These are phyloP conservation scores for Eubasilissa splendida DNA, from an alignment of 2,888 invertebrate species.

Conservation along the genomic window DNA sequence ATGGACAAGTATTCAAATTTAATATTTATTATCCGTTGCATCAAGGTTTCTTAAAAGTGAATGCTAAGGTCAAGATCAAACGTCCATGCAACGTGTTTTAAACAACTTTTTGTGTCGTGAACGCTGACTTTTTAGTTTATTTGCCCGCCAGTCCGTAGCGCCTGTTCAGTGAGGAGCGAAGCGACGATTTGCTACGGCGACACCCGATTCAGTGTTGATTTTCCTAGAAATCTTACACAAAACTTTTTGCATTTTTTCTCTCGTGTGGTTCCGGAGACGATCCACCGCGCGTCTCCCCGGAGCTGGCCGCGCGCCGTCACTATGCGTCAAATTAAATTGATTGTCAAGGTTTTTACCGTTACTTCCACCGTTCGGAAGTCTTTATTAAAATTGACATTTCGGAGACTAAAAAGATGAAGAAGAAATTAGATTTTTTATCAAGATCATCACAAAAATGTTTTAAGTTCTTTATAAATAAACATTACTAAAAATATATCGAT, in stretches of 20 bases:
- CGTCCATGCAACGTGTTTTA: slow-evolving; percentile 46
- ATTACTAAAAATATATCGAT: no score
- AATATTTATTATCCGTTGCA: slow-evolving; percentile 49
- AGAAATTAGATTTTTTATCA: not conserved
- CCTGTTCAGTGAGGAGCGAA: not conserved
- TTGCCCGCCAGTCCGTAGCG: slow-evolving; percentile 8
- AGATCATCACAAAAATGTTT: no score
- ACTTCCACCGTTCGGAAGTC: not conserved
- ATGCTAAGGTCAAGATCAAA: slow-evolving; percentile 58
- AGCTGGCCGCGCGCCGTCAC: slow-evolving; percentile 5
- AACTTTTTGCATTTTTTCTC: slow-evolving; percentile 34
- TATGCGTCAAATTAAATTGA: slow-evolving; percentile 25
- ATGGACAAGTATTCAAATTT: slow-evolving; percentile 39
- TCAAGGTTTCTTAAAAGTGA: slow-evolving; percentile 58
- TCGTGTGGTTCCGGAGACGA: slow-evolving; percentile 7
- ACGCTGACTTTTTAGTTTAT: slow-evolving; percentile 28
- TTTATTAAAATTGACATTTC: slow-evolving; percentile 29
- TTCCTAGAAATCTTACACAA: slow-evolving; percentile 8
- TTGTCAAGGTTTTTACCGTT: slow-evolving; percentile 33
- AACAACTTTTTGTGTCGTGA: slow-evolving; percentile 49
- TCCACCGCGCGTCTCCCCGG: not conserved
- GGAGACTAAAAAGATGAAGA: not conserved
- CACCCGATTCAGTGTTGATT: slow-evolving; percentile 16
- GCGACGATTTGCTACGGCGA: not conserved
- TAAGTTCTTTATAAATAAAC: no score